These are phyloP conservation scores for Muschampia plurimacula DNA, from an alignment of 2,888 invertebrate species.

Conservation along the genomic window DNA sequence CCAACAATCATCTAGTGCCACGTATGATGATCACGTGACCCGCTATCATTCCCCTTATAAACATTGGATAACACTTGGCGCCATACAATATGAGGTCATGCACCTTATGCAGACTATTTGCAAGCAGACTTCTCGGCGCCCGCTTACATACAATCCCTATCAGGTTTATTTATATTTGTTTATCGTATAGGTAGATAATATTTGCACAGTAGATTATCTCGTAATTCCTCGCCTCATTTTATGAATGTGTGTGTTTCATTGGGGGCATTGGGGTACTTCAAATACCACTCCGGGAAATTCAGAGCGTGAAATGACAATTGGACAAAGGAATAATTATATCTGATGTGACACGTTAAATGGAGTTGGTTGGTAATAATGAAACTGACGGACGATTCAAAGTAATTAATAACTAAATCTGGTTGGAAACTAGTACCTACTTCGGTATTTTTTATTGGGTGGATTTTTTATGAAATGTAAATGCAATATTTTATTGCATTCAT, in stretches of 20 bases:
- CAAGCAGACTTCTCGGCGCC: conserved; percentile 71
- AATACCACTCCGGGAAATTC: conserved; percentile 62
- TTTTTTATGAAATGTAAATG: no score
- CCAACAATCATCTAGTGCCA: conserved; percentile 65
- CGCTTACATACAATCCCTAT: conserved; percentile 54
- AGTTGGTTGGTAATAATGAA: conserved; percentile 28
- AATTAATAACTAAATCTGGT: conserved; percentile 35
- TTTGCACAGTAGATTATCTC: conserved; percentile 60
- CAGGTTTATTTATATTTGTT: conserved; percentile 64
- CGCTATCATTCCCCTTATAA: conserved; percentile 63
- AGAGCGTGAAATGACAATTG: conserved; percentile 77
- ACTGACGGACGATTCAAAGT: conserved; percentile 29
- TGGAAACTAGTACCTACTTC: not conserved
- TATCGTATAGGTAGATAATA: conserved; percentile 57
- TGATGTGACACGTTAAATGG: conserved; percentile 48
- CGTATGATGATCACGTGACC: conserved; percentile 65
- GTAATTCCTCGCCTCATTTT: conserved; percentile 46
- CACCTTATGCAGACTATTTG: conserved; percentile 62
- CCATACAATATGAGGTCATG: conserved; percentile 67
- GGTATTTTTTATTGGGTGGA: no score
- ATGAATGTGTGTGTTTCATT: conserved; percentile 66
- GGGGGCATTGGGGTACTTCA: conserved; percentile 54
- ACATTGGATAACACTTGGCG: conserved; percentile 70
- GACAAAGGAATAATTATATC: conserved; percentile 62
- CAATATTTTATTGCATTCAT: no score